Evolutionary conservation across 2,113 vertebrate species (phyloP).

Genomic region (Saccopteryx leptura): DNA sequence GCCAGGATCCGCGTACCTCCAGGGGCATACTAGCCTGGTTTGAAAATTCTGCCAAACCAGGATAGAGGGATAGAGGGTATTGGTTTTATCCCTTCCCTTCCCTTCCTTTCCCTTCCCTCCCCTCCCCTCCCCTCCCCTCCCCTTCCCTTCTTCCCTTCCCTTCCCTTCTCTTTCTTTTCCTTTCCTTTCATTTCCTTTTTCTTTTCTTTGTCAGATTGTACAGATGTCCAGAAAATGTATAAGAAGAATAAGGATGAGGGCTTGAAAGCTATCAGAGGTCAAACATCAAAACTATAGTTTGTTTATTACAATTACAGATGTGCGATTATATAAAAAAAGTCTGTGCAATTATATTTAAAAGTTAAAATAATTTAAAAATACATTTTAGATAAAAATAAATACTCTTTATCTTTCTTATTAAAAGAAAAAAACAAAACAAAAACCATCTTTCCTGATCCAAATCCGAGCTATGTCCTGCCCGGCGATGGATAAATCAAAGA

Average conservation of each 20-base stretch:
- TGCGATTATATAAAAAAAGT: background rate
- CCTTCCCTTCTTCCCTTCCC: background rate
- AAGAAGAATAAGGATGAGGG: background rate
- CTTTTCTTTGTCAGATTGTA: background rate
- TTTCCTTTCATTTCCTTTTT: background rate
- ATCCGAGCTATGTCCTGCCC: background rate
- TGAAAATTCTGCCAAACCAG: background rate
- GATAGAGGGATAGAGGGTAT: no score
- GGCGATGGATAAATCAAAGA: background rate
- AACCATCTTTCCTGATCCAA: background rate
- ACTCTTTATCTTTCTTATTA: background rate
- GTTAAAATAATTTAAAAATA: background rate
- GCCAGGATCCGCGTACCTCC: accelerated
- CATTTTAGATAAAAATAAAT: background rate
- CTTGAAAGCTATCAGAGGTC: background rate
- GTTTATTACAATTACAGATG: background rate
- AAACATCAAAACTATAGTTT: conserved; percentile 25
- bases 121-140: no score
- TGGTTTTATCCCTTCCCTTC: background rate
- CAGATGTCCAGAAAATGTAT: background rate
- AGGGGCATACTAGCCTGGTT: no score
- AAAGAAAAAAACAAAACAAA: background rate
- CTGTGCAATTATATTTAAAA: background rate
- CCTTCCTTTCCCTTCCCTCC: background rate
- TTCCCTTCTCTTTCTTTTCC: background rate